Evolutionary conservation across 2,797 vertebrate genomes (phyloP).

Genomic region (Alectoris magna): DNA sequence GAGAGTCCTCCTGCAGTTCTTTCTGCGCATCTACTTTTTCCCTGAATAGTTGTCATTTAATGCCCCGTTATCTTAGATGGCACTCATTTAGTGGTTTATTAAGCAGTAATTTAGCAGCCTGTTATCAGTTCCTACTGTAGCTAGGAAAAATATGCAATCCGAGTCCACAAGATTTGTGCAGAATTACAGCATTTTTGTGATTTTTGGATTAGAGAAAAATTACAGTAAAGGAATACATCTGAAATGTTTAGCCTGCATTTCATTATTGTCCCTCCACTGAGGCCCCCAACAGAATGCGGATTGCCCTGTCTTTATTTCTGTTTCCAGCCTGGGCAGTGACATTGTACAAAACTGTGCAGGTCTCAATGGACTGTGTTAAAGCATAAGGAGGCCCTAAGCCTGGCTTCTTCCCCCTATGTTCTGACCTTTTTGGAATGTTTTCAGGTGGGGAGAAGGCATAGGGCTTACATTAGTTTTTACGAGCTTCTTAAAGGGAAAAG

Average conservation of each 20-base stretch:
- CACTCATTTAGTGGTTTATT: slow-evolving; percentile 66
- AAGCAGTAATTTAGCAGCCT: slow-evolving; percentile 63
- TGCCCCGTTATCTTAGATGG: slow-evolving; percentile 54
- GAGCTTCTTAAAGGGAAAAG: neutral
- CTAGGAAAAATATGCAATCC: neutral
- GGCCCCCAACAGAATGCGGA: neutral
- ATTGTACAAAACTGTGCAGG: neutral
- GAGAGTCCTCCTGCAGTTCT: slow-evolving; percentile 26
- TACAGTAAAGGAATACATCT: neutral
- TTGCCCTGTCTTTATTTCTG: neutral
- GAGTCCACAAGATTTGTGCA: neutral
- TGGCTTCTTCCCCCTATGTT: neutral
- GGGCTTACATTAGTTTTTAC: neutral
- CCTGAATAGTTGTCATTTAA: slow-evolving; percentile 42
- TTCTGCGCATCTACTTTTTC: slow-evolving; percentile 33
- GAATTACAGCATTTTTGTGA: slow-evolving; percentile 40
- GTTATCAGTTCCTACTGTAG: slow-evolving; percentile 27
- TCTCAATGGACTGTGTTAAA: neutral
- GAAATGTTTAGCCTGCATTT: slow-evolving; percentile 42
- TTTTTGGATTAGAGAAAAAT: slow-evolving; percentile 43
- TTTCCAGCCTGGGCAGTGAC: neutral
- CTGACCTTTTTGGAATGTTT: neutral
- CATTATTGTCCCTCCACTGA: neutral
- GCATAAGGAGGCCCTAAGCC: neutral
- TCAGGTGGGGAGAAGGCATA: neutral